These are phyloP conservation scores for Anolis sagrei DNA, from an alignment of 2,113 vertebrate genomes.

Conservation along the genomic window DNA sequence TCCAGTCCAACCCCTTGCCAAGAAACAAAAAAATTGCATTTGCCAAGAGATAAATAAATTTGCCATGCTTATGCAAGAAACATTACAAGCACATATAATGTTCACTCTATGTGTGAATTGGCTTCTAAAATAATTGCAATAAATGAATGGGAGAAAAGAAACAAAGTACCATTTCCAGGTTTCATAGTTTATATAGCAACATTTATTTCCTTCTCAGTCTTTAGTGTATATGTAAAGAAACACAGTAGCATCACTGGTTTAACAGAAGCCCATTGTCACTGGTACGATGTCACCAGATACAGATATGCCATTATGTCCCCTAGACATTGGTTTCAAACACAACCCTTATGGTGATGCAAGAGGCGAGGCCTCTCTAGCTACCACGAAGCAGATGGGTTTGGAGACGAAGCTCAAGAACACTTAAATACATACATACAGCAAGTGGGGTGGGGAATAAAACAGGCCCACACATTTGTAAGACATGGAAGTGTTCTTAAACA, in stretches of 20 bases:
- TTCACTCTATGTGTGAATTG: no score
- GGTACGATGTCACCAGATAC: slow-evolving; percentile 19
- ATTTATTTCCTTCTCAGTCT: slow-evolving; percentile 64
- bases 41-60: no score
- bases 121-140: background rate
- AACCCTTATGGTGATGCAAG: slow-evolving; percentile 42
- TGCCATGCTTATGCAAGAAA: no score
- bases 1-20: no score
- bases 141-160: background rate
- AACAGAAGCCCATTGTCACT: slow-evolving; percentile 32
- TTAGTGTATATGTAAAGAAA: background rate
- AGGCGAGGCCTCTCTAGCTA: slow-evolving; percentile 55
- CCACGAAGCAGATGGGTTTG: slow-evolving; percentile 40
- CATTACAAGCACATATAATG: no score
- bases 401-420: slow-evolving; percentile 50
- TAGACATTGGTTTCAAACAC: slow-evolving; percentile 44
- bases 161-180: slow-evolving; percentile 48
- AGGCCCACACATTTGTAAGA: slow-evolving; percentile 36
- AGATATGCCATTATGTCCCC: slow-evolving; percentile 40
- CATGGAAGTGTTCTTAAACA: slow-evolving; percentile 11
- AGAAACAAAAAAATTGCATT: no score
- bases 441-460: background rate
- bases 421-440: slow-evolving; percentile 2
- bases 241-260: slow-evolving; percentile 15
- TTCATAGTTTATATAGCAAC: slow-evolving; percentile 51